A percentile compares a stretch with the other conserved stretches of the same genome.
Conservation (phyloP, 2,113 vertebrate species). For the Rhabdornis inornatus region DNA sequence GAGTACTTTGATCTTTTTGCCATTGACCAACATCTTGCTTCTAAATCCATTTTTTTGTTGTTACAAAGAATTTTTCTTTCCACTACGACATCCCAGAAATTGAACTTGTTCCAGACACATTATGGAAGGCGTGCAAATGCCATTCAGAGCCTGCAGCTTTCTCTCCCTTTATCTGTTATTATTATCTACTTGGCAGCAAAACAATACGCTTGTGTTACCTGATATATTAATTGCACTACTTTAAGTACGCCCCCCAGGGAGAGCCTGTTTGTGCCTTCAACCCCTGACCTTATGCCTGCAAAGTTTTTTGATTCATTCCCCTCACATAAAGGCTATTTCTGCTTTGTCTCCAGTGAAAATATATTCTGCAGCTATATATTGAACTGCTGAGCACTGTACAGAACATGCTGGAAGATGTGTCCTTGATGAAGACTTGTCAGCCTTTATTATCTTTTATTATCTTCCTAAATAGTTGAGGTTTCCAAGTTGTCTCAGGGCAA, state of each 20-base stretch:
- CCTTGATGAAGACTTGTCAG: background rate
- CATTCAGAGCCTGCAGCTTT: conserved; percentile 16
- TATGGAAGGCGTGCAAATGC: background rate
- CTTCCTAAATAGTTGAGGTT: background rate
- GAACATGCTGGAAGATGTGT: background rate
- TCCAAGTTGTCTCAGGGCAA: background rate
- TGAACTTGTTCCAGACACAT: background rate
- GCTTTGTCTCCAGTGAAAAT: background rate
- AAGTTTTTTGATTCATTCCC: background rate
- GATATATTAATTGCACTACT: conserved; percentile 26
- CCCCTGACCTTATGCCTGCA: conserved; percentile 8
- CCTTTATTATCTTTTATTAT: background rate
- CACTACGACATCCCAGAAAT: background rate
- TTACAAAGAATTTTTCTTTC: background rate
- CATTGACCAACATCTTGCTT: background rate
- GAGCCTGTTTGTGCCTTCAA: conserved; percentile 11
- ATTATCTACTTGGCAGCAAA: conserved; percentile 49
- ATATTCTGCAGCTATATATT: background rate
- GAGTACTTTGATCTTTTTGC: background rate
- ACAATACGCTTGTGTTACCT: conserved; percentile 30
- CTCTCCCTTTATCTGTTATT: conserved; percentile 33
- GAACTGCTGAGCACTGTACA: background rate
- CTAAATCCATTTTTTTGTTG: background rate
- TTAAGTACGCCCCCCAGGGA: background rate
- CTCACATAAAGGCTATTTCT: background rate